phyloP scores from a whole-genome alignment of 2,888 invertebrate genomes.

The Copidosoma aretas region DNA sequence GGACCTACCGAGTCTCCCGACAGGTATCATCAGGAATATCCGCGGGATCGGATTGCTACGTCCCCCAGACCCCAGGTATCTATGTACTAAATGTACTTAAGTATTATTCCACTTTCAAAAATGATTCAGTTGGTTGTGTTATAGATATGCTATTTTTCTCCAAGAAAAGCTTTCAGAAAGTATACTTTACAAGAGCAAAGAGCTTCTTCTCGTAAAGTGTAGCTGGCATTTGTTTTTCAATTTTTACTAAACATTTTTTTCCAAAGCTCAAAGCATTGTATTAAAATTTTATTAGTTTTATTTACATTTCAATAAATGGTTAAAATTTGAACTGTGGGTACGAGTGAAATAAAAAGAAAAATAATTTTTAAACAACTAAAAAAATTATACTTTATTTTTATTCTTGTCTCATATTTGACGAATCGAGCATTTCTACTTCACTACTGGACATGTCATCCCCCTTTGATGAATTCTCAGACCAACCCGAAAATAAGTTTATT shows the following conservation, averaged over 20 bases:
- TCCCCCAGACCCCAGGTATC: too few species aligned
- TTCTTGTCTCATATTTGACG: slow-evolving; percentile 59
- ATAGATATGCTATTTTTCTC: too few species aligned
- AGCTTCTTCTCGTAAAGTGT: too few species aligned
- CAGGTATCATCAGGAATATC: too few species aligned
- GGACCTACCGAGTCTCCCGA: too few species aligned
- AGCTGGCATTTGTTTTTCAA: too few species aligned
- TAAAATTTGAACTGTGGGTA: not conserved
- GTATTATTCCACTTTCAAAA: too few species aligned
- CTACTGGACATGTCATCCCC: slow-evolving; percentile 56
- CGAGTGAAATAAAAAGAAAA: not conserved
- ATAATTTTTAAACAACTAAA: not conserved
- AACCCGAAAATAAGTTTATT: slow-evolving; percentile 57
- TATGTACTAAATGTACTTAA: too few species aligned
- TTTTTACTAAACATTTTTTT: not conserved
- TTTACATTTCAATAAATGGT: not conserved
- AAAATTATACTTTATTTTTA: slow-evolving; percentile 41
- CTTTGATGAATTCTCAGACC: slow-evolving; percentile 58
- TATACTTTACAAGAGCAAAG: too few species aligned
- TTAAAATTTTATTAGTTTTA: not conserved
- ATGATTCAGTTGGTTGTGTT: too few species aligned
- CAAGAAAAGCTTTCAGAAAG: too few species aligned
- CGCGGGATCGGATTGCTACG: too few species aligned
- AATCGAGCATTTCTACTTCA: slow-evolving; percentile 62
- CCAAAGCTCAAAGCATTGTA: not conserved